These are phyloP conservation scores for Monodelphis domestica DNA, from an alignment of 2,797 vertebrate genomes.

Conservation along the genomic window DNA sequence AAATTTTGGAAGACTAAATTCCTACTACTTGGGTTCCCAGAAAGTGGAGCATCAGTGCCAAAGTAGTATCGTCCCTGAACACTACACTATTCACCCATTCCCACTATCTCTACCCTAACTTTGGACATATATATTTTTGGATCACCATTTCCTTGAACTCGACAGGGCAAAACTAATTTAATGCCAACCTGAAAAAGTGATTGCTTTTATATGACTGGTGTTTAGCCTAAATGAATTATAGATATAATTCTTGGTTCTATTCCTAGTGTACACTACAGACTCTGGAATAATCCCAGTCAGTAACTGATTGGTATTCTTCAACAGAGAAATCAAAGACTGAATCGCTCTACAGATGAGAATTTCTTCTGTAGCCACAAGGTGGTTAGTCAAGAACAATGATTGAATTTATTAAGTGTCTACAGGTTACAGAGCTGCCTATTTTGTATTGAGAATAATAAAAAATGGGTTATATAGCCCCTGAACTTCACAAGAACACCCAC, in stretches of 20 bases:
- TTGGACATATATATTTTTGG: background rate
- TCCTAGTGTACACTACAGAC: background rate
- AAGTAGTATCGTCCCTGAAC: background rate
- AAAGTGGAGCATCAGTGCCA: background rate
- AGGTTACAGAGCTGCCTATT: accelerated
- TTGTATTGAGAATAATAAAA: no score
- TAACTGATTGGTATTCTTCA: background rate
- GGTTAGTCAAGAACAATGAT: background rate
- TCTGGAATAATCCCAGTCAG: background rate
- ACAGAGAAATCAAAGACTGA: background rate
- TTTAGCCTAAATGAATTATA: slow-evolving; percentile 34
- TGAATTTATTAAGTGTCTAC: accelerated
- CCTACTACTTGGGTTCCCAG: slow-evolving; percentile 4
- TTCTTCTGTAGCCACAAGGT: accelerated
- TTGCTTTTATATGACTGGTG: background rate
- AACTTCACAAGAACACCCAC: background rate
- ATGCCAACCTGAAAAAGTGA: background rate
- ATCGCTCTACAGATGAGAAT: accelerated
- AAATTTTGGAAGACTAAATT: background rate
- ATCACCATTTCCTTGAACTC: background rate
- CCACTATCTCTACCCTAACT: background rate
- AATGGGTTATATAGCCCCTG: background rate
- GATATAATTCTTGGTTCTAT: background rate
- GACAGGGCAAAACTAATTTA: slow-evolving; percentile 1
- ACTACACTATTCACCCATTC: background rate